Evolutionary conservation across 2,113 vertebrate species (phyloP), one percentile per base, ranked within the genome.

Genomic region (Xenus cinereus): DNA sequence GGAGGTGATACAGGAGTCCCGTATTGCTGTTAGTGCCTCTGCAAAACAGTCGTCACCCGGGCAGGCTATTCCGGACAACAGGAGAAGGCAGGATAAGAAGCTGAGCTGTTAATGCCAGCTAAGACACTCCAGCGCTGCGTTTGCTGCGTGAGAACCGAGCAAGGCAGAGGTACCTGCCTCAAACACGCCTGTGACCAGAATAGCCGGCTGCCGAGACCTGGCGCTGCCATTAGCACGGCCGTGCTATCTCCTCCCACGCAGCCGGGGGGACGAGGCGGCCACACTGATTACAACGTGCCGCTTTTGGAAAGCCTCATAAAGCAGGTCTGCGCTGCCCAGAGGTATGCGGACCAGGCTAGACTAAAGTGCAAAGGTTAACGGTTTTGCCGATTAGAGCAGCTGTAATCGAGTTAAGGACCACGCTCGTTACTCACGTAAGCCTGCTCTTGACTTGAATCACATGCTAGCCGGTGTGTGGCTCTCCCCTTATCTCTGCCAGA

Each of bases 341-440:
- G 39, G 19, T 81, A 67, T 69, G 74, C 67, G 76, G 73, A 41
- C 67, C 12, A 14, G 64, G 56, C 51, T 64, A 80, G 78, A 84
- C 73, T 68, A 21, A 86, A 53, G 71, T 23, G 13, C 80, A 83
- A 81, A 96, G 68, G 81, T 94, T 93, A 91, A 76, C 1, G 0
- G 39, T 66, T 95, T 67, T 67, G 78, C 89, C 96, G 90, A 86
- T 92, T 87, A 87, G 51, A 91, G 85, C 69, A 57, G 59, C 80
- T 67, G 46, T 69, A 69, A 81, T 80, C 11, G 10, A 75, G 41
- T 68, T 90, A 81, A 74, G 74, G 59, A 68, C 17, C 21, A 14
- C 0, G 2, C 39, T 76, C 63, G 30, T 33, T 84, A 60, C 39
- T 79, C 74, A 56, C 67, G 56, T 83, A 71, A 45, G 66, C 68